Evolutionary conservation across 1,140 invertebrate genomes (phyloP), one percentile per base, ranked within the genome.

Genomic region (Drosophila lacertosa): DNA sequence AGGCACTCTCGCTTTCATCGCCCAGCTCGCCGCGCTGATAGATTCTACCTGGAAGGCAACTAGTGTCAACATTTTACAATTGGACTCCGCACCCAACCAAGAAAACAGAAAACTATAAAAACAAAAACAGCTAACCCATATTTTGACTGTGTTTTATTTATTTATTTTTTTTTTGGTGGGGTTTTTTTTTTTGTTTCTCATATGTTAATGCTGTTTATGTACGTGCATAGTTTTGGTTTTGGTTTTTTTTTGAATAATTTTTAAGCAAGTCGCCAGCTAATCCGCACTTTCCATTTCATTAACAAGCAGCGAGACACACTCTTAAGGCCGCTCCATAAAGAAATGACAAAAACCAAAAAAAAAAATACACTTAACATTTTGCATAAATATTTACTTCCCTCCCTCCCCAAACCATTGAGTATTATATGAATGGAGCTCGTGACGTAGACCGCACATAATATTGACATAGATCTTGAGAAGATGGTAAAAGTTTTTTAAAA

Each of bases 1-100:
- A 62, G 53, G 1, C 62, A 47, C 64, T 86, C 82, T 86, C 78
- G 83, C 83, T 86, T 86, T 86, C 77, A 72, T 78, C 77, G 37
- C 29, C 16, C 15, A 18, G 32, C 32, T 42, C 26, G 29, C 10
- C 32, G 44, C 20, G 40, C 13, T 29, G 50, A 66, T 51, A 40
- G 62, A 83, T 83, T 82, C 79, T 82, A 78, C 62, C 57, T 81
- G 63, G 15, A 73, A 63, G 65, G 62, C 62, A 76, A 37, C 62
- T 7, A 29, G 26, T 55, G 18, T 22, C 24, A 37, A 65, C 24
- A 3, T 11, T 15, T 15, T 22, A n/a, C 3, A 42, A 62, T 60
- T 45, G 42, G 39, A 32, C 32, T 51, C 45, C 58, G 7, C 16
- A 6, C 16, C 13, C 3, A 18, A 9, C n/a, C 18, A 32, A 22